Evolutionary conservation across 2,888 invertebrate genomes (phyloP), one percentile per base, ranked within the genome.

Genomic region (Melitaea athalia): DNA sequence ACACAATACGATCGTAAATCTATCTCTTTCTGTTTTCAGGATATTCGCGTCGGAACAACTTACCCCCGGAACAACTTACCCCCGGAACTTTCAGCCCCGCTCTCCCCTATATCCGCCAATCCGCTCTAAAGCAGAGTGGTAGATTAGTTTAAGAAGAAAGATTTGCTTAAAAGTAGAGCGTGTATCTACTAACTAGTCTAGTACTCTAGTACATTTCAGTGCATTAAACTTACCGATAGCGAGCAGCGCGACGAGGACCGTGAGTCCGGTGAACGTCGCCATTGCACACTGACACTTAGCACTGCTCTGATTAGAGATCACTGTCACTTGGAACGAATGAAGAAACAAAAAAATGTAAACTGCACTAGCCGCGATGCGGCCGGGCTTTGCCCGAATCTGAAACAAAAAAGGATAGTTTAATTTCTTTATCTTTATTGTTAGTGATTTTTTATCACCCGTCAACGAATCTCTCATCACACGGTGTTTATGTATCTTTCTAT

Each of bases 171-270:
- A 38, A 38, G 38, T 38, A 8, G 38, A 38, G 8, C 8, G 5
- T 38, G 38, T 38, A 38, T 38, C 38, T 24, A 24, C 24, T 24
- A 24, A 24, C 24, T 33, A 24, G 6, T 11, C 6, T 53, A 7
- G 0, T 33, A 33, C 7, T 11, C 6, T 53, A 7, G 0, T 33
- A 33, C 7, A 33, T 38, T 42, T 55, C 8, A 14, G 7, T 42
- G 8, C n/a, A 61, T 45, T 63, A 14, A 15, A 79, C 91, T 89
- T 81, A 91, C 92, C 92, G 77, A 89, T 80, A 78, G 83, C 77
- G 82, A 89, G 81, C 89, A 91, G 88, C 80, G 87, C 89, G 83
- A 88, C 84, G 87, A 91, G 86, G 85, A 85, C 87, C 75, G 85
- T 79, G 72, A 88, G 82, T 85, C 86, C 87, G 74, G 81, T 79